Evolutionary conservation across 1,140 invertebrate genomes (phyloP), one percentile per base, ranked within the genome.

Genomic region (Leptopilina clavipes): DNA sequence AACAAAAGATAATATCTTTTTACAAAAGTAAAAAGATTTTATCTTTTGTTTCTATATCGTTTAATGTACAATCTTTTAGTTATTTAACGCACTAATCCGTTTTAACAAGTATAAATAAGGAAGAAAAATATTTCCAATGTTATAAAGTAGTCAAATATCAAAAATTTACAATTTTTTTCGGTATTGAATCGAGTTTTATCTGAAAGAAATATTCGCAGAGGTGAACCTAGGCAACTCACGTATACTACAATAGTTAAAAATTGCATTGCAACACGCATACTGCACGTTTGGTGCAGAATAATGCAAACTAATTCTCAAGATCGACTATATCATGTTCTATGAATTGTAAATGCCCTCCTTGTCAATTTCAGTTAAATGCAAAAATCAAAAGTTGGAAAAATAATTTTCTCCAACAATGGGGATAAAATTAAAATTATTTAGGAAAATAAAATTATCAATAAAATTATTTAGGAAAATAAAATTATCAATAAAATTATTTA

Each of bases 191-290:
- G 1, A 31, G 5, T 2, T 31, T 31, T 31, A 31, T 31, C 5
- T 31, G 5, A 31, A 65, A 3, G 22, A 59, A 65, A 65, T 25
- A 1, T 25, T 19, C 0, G 1, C 17, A 18, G 9, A 65, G 56
- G 11, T 54, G 3, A 31, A 65, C 11, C 18, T 71, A 71, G 71
- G 65, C 44, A 22, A 6, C 45, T 52, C 48, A 31, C 73, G 44
- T 71, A 40, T 40, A 79, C 25, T 76, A 14, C 22, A 37, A 65
- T 65, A 65, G 59, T 65, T 31, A 31, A 65, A 76, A 82, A 80
- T 78, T 75, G 83, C 83, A 76, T 84, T 75, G 70, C 59, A 78
- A 81, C 84, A 81, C 83, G 82, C 77, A 76, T 48, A 59, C n/a
- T 44, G 19, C 7, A 31, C 22, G 59, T 31, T 31, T 37, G 22